phyloP scores from a whole-genome alignment of 2,888 invertebrate genomes.

The Syritta pipiens region DNA sequence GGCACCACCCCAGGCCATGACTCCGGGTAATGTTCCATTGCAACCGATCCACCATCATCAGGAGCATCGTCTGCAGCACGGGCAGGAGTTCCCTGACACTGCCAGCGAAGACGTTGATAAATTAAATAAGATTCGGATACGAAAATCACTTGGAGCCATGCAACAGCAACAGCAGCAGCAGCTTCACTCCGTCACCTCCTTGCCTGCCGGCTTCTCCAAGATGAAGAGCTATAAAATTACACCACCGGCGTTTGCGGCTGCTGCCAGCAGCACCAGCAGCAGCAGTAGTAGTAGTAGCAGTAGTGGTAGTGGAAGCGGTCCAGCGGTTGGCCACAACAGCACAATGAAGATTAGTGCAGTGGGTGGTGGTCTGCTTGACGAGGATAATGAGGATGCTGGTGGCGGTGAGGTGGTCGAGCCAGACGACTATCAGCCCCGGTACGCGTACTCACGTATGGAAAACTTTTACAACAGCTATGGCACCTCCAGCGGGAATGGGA shows the following conservation, averaged over 20 bases:
- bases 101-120: slow-evolving; percentile 71
- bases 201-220: slow-evolving; percentile 3
- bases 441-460: slow-evolving; percentile 78
- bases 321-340: slow-evolving; percentile 46
- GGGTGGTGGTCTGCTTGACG: slow-evolving; percentile 18
- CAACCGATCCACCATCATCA: slow-evolving; percentile 65
- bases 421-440: slow-evolving; percentile 71
- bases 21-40: slow-evolving; percentile 51
- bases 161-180: slow-evolving; percentile 62
- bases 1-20: slow-evolving; percentile 45
- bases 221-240: slow-evolving; percentile 60
- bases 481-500: slow-evolving; percentile 70
- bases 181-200: too few relatives aligned
- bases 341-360: slow-evolving; percentile 52
- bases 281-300: slow-evolving; percentile 10
- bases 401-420: slow-evolving; percentile 68
- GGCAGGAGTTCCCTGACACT: slow-evolving; percentile 59
- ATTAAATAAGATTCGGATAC: slow-evolving; percentile 75
- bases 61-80: slow-evolving; percentile 56
- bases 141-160: slow-evolving; percentile 74
- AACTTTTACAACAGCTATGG: slow-evolving; percentile 77
- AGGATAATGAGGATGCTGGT: slow-evolving; percentile 67
- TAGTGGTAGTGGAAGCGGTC: slow-evolving; percentile 38
- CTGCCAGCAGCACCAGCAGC: slow-evolving; percentile 42
- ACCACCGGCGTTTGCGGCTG: slow-evolving; percentile 60